These are phyloP conservation scores for Syrista parreyssii DNA, from an alignment of 2,888 invertebrate genomes.

Conservation along the genomic window DNA sequence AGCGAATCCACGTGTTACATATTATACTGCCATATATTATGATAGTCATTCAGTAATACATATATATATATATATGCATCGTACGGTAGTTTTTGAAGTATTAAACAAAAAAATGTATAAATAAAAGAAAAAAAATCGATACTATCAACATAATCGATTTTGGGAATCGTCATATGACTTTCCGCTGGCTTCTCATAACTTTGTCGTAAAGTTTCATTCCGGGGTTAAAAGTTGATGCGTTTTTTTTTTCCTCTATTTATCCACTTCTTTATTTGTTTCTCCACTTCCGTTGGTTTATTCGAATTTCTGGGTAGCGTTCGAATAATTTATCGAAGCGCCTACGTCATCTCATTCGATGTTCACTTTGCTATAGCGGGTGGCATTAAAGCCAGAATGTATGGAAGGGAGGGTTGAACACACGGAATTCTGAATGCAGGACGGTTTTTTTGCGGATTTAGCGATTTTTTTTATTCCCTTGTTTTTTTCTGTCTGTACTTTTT, in stretches of 20 bases:
- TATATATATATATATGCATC: neutral
- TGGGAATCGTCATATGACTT: neutral
- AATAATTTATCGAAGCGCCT: neutral
- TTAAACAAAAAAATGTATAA: neutral
- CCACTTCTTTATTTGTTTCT: neutral
- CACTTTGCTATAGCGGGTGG: neutral
- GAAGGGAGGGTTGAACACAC: neutral
- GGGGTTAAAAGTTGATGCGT: conserved; percentile 6
- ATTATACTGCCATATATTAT: neutral
- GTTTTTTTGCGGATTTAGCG: neutral
- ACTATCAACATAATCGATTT: neutral
- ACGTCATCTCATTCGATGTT: neutral
- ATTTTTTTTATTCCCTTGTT: neutral
- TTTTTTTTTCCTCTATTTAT: neutral
- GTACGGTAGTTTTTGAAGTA: neutral
- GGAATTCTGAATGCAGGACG: neutral
- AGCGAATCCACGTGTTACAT: neutral
- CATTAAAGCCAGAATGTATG: neutral
- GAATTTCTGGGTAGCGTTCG: neutral
- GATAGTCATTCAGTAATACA: neutral
- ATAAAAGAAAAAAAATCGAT: neutral
- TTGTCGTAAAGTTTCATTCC: conserved; percentile 4
- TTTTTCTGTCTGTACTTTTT: neutral
- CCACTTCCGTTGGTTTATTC: neutral
- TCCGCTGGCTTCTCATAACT: conserved; percentile 11